Evolutionary conservation across 2,113 vertebrate species (phyloP).

Genomic region (Oxyura jamaicensis): DNA sequence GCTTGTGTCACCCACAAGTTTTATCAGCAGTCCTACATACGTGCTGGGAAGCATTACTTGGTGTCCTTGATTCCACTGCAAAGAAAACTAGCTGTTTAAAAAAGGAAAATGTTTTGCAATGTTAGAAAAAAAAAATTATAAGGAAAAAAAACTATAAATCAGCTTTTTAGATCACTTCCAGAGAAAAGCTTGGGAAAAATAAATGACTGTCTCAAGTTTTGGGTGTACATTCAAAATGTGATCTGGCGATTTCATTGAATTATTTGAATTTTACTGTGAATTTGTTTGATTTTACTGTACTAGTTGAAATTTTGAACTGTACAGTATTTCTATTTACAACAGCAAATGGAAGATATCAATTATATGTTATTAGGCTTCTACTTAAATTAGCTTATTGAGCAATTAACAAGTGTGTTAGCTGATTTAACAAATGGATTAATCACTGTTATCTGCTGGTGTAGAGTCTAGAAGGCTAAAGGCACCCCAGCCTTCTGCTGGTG

Average conservation of each 20-base stretch:
- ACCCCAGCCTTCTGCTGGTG: background rate
- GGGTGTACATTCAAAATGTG: background rate
- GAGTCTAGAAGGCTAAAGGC: background rate
- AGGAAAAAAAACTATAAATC: background rate
- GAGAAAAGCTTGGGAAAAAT: background rate
- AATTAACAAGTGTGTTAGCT: constrained; percentile 12
- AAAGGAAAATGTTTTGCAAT: background rate
- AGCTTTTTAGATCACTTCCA: background rate
- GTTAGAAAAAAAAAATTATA: background rate
- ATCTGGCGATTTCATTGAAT: background rate
- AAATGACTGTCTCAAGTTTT: background rate
- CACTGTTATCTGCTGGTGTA: background rate
- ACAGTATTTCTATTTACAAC: background rate
- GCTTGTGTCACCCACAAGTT: background rate
- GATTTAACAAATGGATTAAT: background rate
- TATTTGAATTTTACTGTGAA: constrained; percentile 13
- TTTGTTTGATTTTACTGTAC: background rate
- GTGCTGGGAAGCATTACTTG: background rate
- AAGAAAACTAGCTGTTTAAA: background rate
- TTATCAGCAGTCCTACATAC: background rate
- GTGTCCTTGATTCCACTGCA: background rate
- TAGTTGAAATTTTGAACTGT: background rate
- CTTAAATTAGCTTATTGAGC: background rate
- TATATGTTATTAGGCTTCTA: background rate
- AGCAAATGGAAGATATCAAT: background rate